A percentile compares a stretch with the other conserved stretches of the same genome.
Conservation (phyloP, 1,140 invertebrate species). For the Ectropis grisescens region DNA sequence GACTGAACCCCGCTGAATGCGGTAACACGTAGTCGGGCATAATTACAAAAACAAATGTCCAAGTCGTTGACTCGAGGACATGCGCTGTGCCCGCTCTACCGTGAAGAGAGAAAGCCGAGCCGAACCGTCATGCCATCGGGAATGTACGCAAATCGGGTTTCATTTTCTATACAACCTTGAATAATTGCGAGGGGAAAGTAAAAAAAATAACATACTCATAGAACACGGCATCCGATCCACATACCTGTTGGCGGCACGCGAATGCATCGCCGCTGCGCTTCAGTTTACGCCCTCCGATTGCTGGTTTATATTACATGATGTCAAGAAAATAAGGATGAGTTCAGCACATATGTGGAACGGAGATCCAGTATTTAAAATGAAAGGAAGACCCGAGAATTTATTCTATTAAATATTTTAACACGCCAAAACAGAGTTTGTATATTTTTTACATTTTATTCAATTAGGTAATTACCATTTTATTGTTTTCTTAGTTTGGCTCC, state of each 20-base stretch:
- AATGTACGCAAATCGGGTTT: slow-evolving; percentile 34
- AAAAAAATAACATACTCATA: slow-evolving; percentile 8
- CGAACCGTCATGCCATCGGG: slow-evolving; percentile 21
- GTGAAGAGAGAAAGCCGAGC: slow-evolving; percentile 41
- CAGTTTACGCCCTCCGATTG: too few species aligned
- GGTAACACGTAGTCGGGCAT: slow-evolving; percentile 10
- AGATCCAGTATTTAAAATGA: too few species aligned
- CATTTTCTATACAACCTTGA: slow-evolving; percentile 29
- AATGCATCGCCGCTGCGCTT: neutral
- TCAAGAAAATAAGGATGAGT: too few species aligned
- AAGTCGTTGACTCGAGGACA: slow-evolving; percentile 30
- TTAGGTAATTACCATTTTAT: too few species aligned
- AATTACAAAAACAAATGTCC: slow-evolving; percentile 22
- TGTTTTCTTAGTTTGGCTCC: too few species aligned
- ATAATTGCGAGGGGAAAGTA: slow-evolving; percentile 14
- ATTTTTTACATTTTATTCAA: too few species aligned
- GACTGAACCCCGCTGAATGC: slow-evolving; percentile 11
- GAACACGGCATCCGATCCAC: slow-evolving; percentile 3
- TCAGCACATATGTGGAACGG: too few species aligned
- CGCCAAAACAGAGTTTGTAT: too few species aligned
- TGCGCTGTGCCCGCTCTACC: slow-evolving; percentile 23
- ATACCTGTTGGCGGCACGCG: slow-evolving; percentile 1
- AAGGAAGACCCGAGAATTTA: too few species aligned
- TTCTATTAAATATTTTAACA: too few species aligned
- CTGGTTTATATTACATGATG: too few species aligned